Base-by-base conservation (phyloP, 2,797 vertebrate species). In the Pachyuromys duprasi region DNA sequence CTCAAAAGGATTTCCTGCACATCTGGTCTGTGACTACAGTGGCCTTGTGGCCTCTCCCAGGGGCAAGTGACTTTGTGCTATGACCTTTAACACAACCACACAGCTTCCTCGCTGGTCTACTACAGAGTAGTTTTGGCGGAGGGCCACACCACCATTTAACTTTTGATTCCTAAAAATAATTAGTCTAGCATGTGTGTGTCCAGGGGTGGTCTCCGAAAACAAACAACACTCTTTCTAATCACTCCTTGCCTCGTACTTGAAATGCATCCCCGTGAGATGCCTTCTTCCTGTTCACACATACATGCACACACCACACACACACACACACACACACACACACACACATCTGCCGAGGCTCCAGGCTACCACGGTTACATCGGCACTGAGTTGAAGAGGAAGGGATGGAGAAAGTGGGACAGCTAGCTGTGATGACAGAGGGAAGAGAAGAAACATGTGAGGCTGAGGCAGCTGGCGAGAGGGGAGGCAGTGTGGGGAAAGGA, bases 11-110 rank as follows among this genome's bases (percentile, higher is more conserved):
- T 97, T 97, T 97, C 97, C 97, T 96, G 90, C 93, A 90, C 80
- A 76, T 93, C 95, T 95, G 98, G 98, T 98, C 98, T 98, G 94
- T 98, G 98, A 98, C 98, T 97, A 94, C 97, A 97, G 97, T 96
- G 97, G 97, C 96, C 97, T 97, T 95, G 95, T 96, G 97, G 96
- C 97, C 98, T 98, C 94, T 98, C 79, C 91, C 92, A 95, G 97
- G 97, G 90, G 82, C 55, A 96, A 89, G 26, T 89, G 63, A 80
- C 31, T 87, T 89, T 92, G 33, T 96, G 79, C 11, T 69, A 36
- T 93, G 67, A 84, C 87, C 39, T 88, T 70, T 75, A 94, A 84
- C 74, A 96, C 31, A 60, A 55, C 42, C 20, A 15, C 42, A 76
- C 31, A 18, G 57, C 88, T 94, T 94, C 84, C 90, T 81, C 72